phyloP scores from a whole-genome alignment of 2,797 vertebrate species.

The Sciurus carolinensis region DNA sequence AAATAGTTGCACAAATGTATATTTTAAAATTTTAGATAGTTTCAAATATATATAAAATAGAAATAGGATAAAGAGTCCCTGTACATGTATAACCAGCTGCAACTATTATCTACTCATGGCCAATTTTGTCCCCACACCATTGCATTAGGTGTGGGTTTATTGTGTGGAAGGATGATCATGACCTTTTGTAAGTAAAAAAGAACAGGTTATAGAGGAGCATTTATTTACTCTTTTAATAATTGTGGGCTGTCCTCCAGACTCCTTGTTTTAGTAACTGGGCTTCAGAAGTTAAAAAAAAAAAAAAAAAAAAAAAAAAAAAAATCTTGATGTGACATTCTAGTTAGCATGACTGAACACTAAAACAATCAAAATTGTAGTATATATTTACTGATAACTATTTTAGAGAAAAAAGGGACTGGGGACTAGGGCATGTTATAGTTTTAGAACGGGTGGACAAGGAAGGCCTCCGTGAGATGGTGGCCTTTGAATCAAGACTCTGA shows the following conservation, averaged over 20 bases:
- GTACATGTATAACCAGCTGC: background rate
- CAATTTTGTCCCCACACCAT: background rate
- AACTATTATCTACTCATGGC: background rate
- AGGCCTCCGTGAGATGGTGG: background rate
- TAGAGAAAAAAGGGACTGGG: background rate
- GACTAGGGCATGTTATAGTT: fast-evolving
- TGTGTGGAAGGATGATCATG: background rate
- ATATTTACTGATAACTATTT: background rate
- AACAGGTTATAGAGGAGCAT: background rate
- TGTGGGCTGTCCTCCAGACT: background rate
- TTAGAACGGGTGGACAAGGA: background rate
- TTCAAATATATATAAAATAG: background rate
- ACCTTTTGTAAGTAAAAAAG: background rate
- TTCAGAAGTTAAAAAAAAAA: background rate
- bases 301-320: background rate
- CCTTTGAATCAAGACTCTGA: background rate
- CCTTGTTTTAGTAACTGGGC: background rate
- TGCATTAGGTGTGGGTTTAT: background rate
- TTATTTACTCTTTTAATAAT: background rate
- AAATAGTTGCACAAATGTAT: background rate
- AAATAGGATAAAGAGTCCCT: background rate
- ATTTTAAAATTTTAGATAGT: constrained; percentile 10
- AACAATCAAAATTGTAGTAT: background rate
- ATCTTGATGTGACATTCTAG: background rate
- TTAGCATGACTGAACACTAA: constrained; percentile 2